Evolutionary conservation across 2,113 vertebrate genomes (phyloP).

Genomic region (Uria lomvia): DNA sequence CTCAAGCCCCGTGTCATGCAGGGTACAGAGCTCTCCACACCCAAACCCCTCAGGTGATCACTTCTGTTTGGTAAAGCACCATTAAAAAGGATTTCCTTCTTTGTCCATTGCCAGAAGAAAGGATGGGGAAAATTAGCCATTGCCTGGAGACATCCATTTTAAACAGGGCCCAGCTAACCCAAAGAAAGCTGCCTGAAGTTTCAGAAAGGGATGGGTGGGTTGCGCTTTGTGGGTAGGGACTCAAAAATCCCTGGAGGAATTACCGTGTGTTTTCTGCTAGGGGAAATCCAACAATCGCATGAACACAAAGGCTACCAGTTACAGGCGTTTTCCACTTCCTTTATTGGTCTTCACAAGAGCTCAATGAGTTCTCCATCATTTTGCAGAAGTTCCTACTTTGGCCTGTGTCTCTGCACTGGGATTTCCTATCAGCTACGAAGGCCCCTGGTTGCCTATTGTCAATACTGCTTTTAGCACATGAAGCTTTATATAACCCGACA

Average conservation of each 20-base stretch:
- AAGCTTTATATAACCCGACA: neutral
- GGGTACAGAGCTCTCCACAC: neutral
- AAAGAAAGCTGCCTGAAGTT: slow-evolving; percentile 16
- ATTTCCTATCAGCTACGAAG: neutral
- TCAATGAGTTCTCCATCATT: neutral
- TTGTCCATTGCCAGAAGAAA: slow-evolving; percentile 17
- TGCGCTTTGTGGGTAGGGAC: neutral
- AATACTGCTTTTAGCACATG: neutral
- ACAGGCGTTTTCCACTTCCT: slow-evolving; percentile 33
- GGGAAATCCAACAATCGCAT: slow-evolving; percentile 33
- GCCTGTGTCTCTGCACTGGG: neutral
- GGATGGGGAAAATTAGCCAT: neutral
- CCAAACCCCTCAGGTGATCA: neutral
- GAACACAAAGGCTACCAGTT: slow-evolving; percentile 14
- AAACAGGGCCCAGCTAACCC: neutral
- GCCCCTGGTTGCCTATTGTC: neutral
- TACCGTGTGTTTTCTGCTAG: neutral
- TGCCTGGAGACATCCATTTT: neutral
- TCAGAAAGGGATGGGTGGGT: slow-evolving; percentile 36
- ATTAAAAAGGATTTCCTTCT: neutral
- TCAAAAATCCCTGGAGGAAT: neutral
- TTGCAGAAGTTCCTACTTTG: neutral
- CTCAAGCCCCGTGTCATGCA: neutral
- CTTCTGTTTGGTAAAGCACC: neutral
- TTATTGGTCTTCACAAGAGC: neutral